Conservation (phyloP, 2,888 invertebrate species). For the Unio pictorum region DNA sequence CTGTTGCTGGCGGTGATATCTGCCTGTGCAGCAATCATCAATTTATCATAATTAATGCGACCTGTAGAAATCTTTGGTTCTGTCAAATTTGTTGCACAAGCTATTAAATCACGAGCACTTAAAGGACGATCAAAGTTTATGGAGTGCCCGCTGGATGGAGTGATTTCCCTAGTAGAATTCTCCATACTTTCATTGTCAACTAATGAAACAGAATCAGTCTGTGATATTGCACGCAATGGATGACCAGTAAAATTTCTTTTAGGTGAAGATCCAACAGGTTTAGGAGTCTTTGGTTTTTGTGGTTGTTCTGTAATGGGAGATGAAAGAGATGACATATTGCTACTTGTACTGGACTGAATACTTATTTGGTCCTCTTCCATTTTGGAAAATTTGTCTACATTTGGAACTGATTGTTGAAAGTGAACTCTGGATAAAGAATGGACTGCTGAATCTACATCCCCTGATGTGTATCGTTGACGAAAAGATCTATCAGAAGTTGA, state of each 20-base stretch:
- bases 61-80: conserved; percentile 18
- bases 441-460: conserved; percentile 26
- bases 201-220: conserved; percentile 20
- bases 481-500: conserved; percentile 30
- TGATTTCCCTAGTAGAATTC: conserved; percentile 1
- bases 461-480: conserved; percentile 43
- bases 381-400: neutral
- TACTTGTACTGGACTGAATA: conserved; percentile 28
- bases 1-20: conserved; percentile 60
- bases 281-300: conserved; percentile 46
- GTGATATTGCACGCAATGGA: conserved; percentile 15
- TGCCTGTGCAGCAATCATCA: conserved; percentile 33
- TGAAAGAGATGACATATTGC: conserved; percentile 17
- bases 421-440: neutral
- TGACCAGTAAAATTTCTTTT: conserved; percentile 39
- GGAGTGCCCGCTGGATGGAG: neutral
- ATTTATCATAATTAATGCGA: conserved; percentile 18
- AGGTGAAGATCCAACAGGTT: conserved; percentile 40
- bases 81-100: conserved; percentile 10
- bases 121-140: conserved; percentile 6
- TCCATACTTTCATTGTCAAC: conserved; percentile 11
- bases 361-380: conserved; percentile 35
- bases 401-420: neutral
- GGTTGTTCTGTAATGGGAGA: conserved; percentile 33
- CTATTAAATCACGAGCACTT: conserved; percentile 6